Conservation (phyloP, 1,140 invertebrate species). For the Formica selysi region DNA sequence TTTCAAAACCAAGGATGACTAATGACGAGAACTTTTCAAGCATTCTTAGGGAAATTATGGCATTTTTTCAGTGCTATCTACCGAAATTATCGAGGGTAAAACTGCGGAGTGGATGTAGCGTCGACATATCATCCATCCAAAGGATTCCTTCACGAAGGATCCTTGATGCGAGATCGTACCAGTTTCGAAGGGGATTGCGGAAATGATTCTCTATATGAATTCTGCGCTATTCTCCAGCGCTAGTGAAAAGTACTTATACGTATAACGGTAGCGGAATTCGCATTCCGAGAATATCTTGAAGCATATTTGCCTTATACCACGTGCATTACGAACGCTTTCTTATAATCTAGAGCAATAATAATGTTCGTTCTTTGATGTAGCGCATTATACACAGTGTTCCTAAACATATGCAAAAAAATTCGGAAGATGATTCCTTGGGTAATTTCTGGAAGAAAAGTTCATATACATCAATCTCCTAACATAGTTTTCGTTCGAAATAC, state of each 20-base stretch:
- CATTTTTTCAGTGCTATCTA: not conserved
- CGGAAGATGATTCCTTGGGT: no score
- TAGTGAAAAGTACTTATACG: slow-evolving; percentile 10
- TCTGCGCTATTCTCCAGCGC: slow-evolving; percentile 20
- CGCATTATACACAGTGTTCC: no score
- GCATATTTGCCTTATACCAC: not conserved
- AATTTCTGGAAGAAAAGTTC: no score
- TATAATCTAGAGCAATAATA: not conserved
- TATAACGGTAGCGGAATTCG: slow-evolving; percentile 24
- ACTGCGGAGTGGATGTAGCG: not conserved
- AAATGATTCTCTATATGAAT: slow-evolving; percentile 46
- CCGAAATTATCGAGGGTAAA: slow-evolving; percentile 30
- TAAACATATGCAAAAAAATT: no score
- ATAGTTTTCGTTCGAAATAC: no score
- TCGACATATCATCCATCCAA: not conserved
- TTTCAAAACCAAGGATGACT: not conserved
- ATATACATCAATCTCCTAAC: no score
- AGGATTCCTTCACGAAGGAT: slow-evolving; percentile 61
- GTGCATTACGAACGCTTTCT: not conserved
- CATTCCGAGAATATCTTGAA: not conserved
- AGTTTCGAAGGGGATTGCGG: slow-evolving; percentile 23
- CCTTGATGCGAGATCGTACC: slow-evolving; percentile 35
- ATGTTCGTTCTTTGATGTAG: not conserved
- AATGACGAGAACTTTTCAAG: not conserved
- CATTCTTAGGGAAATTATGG: slow-evolving; percentile 31